A percentile compares a stretch with the other conserved stretches of the same genome.
phyloP scores from a whole-genome alignment of 2,888 invertebrate genomes.

The Luperina testacea region DNA sequence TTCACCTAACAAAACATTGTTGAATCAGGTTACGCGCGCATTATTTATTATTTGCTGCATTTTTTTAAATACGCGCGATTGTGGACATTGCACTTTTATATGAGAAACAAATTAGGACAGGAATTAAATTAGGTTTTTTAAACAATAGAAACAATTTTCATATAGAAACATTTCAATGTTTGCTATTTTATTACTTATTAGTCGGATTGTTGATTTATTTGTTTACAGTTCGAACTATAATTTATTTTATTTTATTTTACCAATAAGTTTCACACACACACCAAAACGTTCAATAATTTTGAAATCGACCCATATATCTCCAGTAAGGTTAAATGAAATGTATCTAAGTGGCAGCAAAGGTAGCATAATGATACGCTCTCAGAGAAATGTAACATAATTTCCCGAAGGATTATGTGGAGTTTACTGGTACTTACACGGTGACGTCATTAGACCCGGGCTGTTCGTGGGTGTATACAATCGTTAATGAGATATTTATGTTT shows the following conservation, averaged over 20 bases:
- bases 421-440: conserved; percentile 33
- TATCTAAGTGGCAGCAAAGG: neutral
- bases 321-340: conserved; percentile 2
- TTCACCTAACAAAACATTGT: neutral
- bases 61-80: neutral
- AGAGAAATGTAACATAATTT: conserved; percentile 31
- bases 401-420: conserved; percentile 27
- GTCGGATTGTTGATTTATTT: neutral
- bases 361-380: conserved; percentile 17
- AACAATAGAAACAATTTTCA: neutral
- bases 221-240: neutral
- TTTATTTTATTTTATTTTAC: neutral
- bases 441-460: conserved; percentile 13
- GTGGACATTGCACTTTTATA: neutral
- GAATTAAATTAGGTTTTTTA: neutral
- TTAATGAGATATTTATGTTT: conserved; percentile 32
- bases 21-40: neutral
- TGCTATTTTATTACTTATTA: neutral
- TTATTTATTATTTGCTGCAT: neutral
- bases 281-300: neutral
- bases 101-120: neutral
- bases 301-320: neutral
- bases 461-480: neutral
- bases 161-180: neutral
- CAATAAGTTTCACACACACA: neutral